phyloP scores from a whole-genome alignment of 2,888 invertebrate species.

The Dynastes maya region DNA sequence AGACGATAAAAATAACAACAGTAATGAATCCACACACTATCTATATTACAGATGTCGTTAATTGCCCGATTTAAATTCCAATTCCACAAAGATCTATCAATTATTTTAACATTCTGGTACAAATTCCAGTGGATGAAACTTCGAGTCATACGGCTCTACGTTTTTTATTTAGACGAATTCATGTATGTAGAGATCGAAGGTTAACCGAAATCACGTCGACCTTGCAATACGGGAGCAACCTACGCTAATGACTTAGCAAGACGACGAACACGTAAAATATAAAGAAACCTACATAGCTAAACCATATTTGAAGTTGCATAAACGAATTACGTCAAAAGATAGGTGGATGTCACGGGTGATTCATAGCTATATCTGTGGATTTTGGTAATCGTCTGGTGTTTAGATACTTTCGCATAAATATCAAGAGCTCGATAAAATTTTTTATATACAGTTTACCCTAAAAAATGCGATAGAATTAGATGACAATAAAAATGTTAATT shows the following conservation, averaged over 20 bases:
- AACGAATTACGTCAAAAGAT: constrained; percentile 13
- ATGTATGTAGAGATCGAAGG: background rate
- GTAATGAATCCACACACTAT: background rate
- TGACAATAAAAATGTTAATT: no score
- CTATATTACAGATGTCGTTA: background rate
- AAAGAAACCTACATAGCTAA: constrained; percentile 7
- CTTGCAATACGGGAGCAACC: constrained; percentile 7
- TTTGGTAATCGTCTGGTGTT: background rate
- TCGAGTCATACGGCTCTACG: background rate
- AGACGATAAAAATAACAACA: background rate
- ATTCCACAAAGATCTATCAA: background rate
- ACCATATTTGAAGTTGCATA: constrained; percentile 4
- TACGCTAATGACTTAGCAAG: constrained; percentile 1
- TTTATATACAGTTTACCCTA: no score
- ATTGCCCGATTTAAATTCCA: background rate
- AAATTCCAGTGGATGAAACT: background rate
- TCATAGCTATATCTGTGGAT: background rate
- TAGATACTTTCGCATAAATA: background rate
- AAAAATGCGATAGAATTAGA: no score
- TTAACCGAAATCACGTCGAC: constrained; percentile 7
- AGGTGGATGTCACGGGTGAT: background rate
- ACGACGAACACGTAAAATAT: constrained; percentile 11
- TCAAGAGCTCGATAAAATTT: background rate
- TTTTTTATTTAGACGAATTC: background rate
- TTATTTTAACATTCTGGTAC: background rate